phyloP scores from a whole-genome alignment of 1,140 invertebrate species.

The Pristionchus pacificus region DNA sequence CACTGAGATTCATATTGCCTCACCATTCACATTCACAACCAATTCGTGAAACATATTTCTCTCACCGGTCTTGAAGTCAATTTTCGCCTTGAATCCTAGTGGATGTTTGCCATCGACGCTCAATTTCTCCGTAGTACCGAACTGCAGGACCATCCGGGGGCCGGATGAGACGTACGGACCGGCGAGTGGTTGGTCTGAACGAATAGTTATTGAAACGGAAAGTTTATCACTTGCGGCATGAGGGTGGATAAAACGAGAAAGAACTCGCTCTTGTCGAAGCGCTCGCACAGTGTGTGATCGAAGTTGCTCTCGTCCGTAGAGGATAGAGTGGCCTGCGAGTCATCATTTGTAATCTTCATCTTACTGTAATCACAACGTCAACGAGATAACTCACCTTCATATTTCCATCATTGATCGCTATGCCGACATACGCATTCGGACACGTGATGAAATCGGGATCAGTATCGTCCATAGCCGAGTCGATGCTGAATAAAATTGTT shows the following conservation, averaged over 20 bases:
- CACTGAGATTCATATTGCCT: no score
- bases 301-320: slow-evolving; percentile 51
- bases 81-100: slow-evolving; percentile 44
- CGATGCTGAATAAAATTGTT: no score
- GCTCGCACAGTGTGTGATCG: slow-evolving; percentile 47
- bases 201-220: background rate
- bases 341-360: no score
- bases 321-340: slow-evolving; percentile 38
- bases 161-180: slow-evolving; percentile 43
- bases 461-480: background rate
- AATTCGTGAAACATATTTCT: no score
- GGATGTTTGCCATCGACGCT: slow-evolving; percentile 25
- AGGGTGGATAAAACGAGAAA: background rate
- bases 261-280: slow-evolving; percentile 17
- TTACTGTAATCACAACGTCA: background rate
- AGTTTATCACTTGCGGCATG: background rate
- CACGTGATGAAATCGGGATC: slow-evolving; percentile 21
- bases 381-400: slow-evolving; percentile 33
- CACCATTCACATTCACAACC: no score
- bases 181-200: slow-evolving; percentile 23
- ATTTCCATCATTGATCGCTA: slow-evolving; percentile 38
- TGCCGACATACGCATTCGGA: slow-evolving; percentile 46
- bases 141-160: slow-evolving; percentile 53
- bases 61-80: slow-evolving; percentile 52
- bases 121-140: slow-evolving; percentile 37